Base-by-base conservation (phyloP, 2,113 vertebrate species). In the Rissa tridactyla region DNA sequence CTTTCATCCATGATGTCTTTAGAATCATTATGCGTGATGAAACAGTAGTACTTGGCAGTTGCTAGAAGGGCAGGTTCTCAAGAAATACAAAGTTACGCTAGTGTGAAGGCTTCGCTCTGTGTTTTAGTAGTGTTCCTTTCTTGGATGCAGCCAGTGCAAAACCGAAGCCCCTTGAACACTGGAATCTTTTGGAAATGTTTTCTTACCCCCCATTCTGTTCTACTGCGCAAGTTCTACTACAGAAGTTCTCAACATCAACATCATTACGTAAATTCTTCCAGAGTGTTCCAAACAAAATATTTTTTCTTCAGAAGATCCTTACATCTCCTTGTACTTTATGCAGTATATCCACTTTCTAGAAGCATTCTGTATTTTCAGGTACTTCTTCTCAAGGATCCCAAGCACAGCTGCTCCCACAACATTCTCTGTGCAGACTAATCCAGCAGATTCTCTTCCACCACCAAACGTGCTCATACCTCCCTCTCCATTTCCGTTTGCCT, bases 391-490 rank as follows among this genome's bases (percentile, higher is more conserved):
- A 72, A 82, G 70, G 80, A 82, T 55, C 80, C 93, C 58, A 54
- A 77, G 40, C 77, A 44, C 7, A 58, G 78, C 65, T 92, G 93
- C 58, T 93, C 62, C 17, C 38, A 22, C 57, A 52, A 8, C 4
- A 61, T 84, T 82, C 71, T 77, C 62, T 65, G 51, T 61, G 71
- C 49, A 94, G 81, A 52, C 62, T 68, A 75, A 61, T 65, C 40
- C 51, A 77, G 52, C 57, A 58, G 57, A 62, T 77, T 57, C 38
- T 38, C 77, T 87, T 58, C 68, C 64, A 78, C 81, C 90, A 85
- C 78, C 92, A 66, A 77, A 70, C 47, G 2, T 76, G 86, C 90
- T 95, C 82, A 57, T 46, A 95, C 93, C 84, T 92, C 85, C 82
- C 7, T 13, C 55, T 86, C 68, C 94, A 40, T 95, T 51, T 5